Evolutionary conservation across 64 coral and sea anemone species (phyloP).

Genomic region (Stylophora pistillata): DNA sequence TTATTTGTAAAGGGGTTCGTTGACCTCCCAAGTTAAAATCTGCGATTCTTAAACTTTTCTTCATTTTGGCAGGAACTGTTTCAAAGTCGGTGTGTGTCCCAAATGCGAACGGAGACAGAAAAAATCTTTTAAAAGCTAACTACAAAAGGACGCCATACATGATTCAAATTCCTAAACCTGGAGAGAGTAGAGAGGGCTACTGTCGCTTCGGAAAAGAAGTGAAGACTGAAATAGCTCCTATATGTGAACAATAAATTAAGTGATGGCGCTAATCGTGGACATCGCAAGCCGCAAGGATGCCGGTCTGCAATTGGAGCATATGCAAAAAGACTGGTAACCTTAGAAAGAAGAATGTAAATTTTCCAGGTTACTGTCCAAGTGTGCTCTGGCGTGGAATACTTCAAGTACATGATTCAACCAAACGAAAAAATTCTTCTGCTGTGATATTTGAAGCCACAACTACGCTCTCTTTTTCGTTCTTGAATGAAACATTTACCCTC

Average conservation of each 20-base stretch:
- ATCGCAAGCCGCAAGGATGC: not conserved
- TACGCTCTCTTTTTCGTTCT: too few relatives aligned
- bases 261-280: not conserved
- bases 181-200: not conserved
- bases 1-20: too few relatives aligned
- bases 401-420: too few relatives aligned
- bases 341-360: too few relatives aligned
- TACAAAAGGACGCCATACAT: not conserved
- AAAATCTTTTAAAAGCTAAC: slow-evolving; percentile 25
- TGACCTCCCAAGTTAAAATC: not conserved
- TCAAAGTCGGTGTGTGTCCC: slow-evolving; percentile 53
- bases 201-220: not conserved
- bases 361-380: too few relatives aligned
- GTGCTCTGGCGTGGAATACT: too few relatives aligned
- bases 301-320: too few relatives aligned
- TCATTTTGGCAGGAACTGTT: slow-evolving; percentile 38
- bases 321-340: too few relatives aligned
- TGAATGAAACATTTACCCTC: too few relatives aligned
- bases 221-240: not conserved
- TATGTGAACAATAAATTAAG: too few relatives aligned
- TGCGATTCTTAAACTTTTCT: not conserved
- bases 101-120: slow-evolving; percentile 64
- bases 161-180: not conserved
- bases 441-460: too few relatives aligned
- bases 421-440: too few relatives aligned